These are phyloP conservation scores for Folsomia manolachei DNA, from an alignment of 2,888 invertebrate species.

Conservation along the genomic window DNA sequence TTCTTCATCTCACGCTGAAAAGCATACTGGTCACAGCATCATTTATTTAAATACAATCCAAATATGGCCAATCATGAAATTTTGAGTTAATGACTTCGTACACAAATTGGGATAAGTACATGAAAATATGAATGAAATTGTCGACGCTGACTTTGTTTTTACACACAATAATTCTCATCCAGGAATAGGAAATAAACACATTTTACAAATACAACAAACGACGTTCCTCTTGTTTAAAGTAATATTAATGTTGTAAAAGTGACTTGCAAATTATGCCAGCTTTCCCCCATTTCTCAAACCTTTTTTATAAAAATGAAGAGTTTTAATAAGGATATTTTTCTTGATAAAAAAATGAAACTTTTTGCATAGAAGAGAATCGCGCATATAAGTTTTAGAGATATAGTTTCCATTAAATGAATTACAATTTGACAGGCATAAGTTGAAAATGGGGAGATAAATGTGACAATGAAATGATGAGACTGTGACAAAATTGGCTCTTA, in stretches of 20 bases:
- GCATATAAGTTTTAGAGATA: neutral
- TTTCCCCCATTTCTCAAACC: neutral
- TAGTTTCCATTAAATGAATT: neutral
- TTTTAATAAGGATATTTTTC: neutral
- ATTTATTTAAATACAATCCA: no score
- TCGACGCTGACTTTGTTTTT: no score
- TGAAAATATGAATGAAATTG: no score
- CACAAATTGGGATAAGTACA: no score
- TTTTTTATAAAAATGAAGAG: no score
- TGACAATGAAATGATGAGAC: conserved; percentile 7
- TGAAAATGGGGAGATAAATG: no score
- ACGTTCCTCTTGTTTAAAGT: no score
- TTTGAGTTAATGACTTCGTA: neutral
- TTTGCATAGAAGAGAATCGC: neutral
- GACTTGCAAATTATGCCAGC: neutral
- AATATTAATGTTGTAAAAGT: neutral
- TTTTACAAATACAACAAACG: neutral
- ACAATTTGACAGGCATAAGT: no score
- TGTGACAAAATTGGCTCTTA: no score
- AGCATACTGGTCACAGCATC: no score
- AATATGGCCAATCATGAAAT: neutral
- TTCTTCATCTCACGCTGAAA: no score
- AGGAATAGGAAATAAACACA: neutral
- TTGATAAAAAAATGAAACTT: neutral
- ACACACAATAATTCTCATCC: neutral